Evolutionary conservation across 2,113 vertebrate species (phyloP), one percentile per base, ranked within the genome.

Genomic region (Ifrita kowaldi): DNA sequence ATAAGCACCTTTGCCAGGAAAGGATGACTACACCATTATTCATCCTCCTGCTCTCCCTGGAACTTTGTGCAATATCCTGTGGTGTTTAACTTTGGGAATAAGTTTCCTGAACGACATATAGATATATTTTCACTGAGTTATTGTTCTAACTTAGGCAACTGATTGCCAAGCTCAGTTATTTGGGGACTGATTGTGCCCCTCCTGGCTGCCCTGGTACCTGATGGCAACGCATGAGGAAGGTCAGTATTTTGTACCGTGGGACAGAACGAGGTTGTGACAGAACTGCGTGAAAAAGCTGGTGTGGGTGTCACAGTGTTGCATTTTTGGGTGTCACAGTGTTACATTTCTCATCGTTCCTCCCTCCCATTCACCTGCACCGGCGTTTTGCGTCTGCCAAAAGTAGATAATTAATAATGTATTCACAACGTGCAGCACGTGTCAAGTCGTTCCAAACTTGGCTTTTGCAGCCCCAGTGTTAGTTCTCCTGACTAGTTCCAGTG

Each of bases 1-100:
- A 1, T 33, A 20, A 83, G 89, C 27, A 3, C 3, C 16, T 78
- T 67, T 95, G 94, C 94, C 92, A 89, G 96, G 96, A 97, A 95
- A 84, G 57, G 53, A 56, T 73, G 67, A 96, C 91, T 93, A 52
- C 49, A 14, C 33, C 70, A 32, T 91, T 95, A 77, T 65, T 79
- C 79, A 50, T 65, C 78, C 87, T 93, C 64, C 37, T 44, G n/a
- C 69, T 87, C 69, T 39, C 82, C 39, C 73, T 46, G 69, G 46
- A 95, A 68, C 53, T 63, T 87, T 53, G 49, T 78, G 89, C 65
- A 68, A 59, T 26, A 85, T 52, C 87, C 78, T 44, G 53, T 9
- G 3, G 12, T 11, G 24, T 21, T 46, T 47, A n/a, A 1, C 21
- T 70, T 30, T 3, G 33, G n/a, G 59, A 70, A 23, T 23, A n/a